Evolutionary conservation across 2,797 vertebrate genomes (phyloP).

Genomic region (Caiman crocodilus): DNA sequence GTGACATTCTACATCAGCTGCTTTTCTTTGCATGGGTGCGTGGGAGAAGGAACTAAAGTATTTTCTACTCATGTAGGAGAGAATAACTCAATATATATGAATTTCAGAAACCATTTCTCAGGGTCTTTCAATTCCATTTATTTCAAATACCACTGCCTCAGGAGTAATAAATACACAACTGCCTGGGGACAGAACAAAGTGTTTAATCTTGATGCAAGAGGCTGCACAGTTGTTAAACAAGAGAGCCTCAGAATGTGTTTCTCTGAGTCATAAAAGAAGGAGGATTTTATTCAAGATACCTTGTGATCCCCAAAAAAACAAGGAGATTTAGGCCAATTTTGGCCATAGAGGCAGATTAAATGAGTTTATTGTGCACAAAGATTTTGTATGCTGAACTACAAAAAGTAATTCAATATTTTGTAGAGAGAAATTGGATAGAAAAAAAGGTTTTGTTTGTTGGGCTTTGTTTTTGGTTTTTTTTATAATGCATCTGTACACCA

Average conservation of each 20-base stretch:
- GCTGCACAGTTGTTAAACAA: conserved; percentile 79
- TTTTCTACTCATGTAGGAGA: conserved; percentile 67
- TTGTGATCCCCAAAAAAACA: conserved; percentile 58
- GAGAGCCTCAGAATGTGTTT: conserved; percentile 59
- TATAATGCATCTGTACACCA: not conserved
- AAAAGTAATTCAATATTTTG: conserved; percentile 58
- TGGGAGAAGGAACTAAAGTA: conserved; percentile 35
- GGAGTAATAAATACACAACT: conserved; percentile 79
- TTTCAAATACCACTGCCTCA: conserved; percentile 76
- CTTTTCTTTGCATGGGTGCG: not conserved
- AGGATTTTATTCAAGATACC: conserved; percentile 68
- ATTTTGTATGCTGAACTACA: conserved; percentile 44
- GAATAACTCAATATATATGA: conserved; percentile 67
- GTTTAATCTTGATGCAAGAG: conserved; percentile 80
- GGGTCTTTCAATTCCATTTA: conserved; percentile 78
- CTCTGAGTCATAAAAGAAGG: conserved; percentile 58
- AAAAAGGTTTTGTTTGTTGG: not conserved
- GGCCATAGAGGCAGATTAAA: conserved; percentile 48
- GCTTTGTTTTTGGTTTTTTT: not conserved
- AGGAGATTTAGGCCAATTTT: conserved; percentile 56
- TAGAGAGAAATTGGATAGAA: conserved; percentile 33
- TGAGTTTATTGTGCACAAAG: conserved; percentile 25
- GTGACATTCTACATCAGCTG: conserved; percentile 11
- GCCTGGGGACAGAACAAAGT: conserved; percentile 77
- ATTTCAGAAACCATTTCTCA: conserved; percentile 78